Percentiles rank a stretch among this genome's conserved stretches.
Conservation (phyloP, 1,140 invertebrate genomes). For the Ceratitis capitata region DNA sequence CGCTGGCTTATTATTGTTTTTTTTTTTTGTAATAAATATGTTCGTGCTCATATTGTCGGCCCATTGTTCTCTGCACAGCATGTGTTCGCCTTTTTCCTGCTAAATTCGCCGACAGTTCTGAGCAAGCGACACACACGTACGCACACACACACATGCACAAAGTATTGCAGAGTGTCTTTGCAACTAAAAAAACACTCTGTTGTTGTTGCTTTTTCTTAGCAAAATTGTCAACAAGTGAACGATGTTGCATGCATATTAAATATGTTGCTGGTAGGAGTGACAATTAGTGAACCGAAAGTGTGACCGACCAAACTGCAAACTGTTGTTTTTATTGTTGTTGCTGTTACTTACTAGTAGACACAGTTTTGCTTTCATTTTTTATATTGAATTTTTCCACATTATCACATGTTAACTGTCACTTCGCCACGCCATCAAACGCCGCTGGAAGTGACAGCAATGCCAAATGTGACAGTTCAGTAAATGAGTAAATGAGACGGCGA, state of each 20-base stretch:
- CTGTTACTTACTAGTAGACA: background rate
- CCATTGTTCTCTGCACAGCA: too few relatives aligned
- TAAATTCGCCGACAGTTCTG: background rate
- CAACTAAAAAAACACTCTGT: too few relatives aligned
- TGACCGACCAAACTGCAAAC: background rate
- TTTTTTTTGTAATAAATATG: too few relatives aligned
- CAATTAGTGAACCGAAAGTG: background rate
- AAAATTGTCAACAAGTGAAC: background rate
- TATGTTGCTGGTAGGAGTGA: background rate
- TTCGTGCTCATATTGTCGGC: too few relatives aligned
- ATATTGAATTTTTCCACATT: too few relatives aligned
- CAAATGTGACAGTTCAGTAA: background rate
- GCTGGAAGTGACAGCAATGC: background rate
- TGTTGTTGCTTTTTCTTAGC: too few relatives aligned
- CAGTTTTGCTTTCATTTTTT: background rate
- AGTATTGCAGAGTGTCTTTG: background rate
- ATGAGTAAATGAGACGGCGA: background rate
- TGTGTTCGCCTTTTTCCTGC: too few relatives aligned
- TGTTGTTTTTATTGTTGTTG: background rate
- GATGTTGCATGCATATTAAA: background rate
- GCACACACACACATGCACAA: too few relatives aligned
- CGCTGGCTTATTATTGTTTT: too few relatives aligned
- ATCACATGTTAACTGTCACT: background rate
- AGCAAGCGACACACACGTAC: background rate
- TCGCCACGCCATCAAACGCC: too few relatives aligned